These are phyloP conservation scores for Scaptomyza tumidula DNA, from an alignment of 2,888 invertebrate species.

Conservation along the genomic window DNA sequence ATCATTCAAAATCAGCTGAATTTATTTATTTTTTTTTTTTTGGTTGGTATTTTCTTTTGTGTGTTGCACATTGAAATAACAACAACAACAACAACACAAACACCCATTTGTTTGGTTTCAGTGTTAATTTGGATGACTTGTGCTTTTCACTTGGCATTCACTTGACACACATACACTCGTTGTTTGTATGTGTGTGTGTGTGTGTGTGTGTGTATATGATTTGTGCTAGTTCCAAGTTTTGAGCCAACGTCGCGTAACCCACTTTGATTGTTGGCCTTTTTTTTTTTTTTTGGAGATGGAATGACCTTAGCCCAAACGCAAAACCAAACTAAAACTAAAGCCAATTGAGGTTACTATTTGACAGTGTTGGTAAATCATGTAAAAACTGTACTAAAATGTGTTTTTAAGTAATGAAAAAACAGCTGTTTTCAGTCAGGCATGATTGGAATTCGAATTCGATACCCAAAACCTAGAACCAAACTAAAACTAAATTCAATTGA, in stretches of 20 bases:
- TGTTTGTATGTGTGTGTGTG: background rate
- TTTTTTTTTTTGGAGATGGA: constrained; percentile 1
- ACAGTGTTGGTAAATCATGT: constrained; percentile 46
- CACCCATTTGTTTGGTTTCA: constrained; percentile 24
- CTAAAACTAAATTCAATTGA: too few species aligned
- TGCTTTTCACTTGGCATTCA: constrained; percentile 35
- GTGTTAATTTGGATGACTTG: constrained; percentile 70
- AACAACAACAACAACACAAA: background rate
- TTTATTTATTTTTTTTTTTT: too few species aligned
- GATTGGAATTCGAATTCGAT: too few species aligned
- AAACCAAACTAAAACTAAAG: background rate
- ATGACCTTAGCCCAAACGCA: constrained; percentile 59
- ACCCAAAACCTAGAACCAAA: too few species aligned
- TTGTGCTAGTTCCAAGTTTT: constrained; percentile 58
- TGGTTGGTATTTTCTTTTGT: too few species aligned
- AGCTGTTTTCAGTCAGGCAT: too few species aligned
- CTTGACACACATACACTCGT: constrained; percentile 4
- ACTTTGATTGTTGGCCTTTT: constrained; percentile 32
- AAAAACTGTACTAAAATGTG: background rate
- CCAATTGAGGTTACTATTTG: constrained; percentile 6
- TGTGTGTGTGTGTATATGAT: constrained; percentile 10
- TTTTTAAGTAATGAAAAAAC: too few species aligned
- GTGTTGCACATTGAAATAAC: background rate
- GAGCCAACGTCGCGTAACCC: constrained; percentile 68
- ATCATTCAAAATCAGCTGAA: too few species aligned